These are phyloP conservation scores for Cliona cf. orientalis DNA, from an alignment of 37 sponge, comb jelly and placozoan genomes.

Conservation along the genomic window DNA sequence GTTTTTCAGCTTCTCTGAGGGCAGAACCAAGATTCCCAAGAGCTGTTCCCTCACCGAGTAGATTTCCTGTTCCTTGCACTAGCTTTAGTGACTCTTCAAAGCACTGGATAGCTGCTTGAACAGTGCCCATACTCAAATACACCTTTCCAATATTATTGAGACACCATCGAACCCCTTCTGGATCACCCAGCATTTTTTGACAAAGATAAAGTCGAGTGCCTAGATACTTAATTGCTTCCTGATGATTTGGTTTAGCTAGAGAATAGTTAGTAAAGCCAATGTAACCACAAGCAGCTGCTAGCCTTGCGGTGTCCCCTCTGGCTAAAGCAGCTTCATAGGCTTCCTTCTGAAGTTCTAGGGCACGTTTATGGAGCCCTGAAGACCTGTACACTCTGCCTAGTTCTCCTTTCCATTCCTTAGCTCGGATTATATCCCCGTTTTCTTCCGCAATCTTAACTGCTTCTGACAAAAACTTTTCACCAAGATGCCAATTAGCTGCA, in stretches of 20 bases:
- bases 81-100: constrained; percentile 31
- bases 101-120: not conserved
- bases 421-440: constrained; percentile 6
- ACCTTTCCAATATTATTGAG: constrained; percentile 61
- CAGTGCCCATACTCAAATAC: constrained; percentile 13
- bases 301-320: constrained; percentile 18
- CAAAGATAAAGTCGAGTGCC: constrained; percentile 13
- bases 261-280: constrained; percentile 62
- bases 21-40: constrained; percentile 56
- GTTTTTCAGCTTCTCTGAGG: constrained; percentile 22
- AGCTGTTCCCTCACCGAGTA: constrained; percentile 55
- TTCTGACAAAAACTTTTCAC: constrained; percentile 15
- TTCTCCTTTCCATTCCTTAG: constrained; percentile 30
- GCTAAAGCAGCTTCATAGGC: constrained; percentile 11
- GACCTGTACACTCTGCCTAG: constrained; percentile 62
- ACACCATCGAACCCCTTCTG: constrained; percentile 40
- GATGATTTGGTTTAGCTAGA: constrained; percentile 13
- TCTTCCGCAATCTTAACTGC: constrained; percentile 33
- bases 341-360: constrained; percentile 28
- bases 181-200: constrained; percentile 20
- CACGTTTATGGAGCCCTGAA: constrained; percentile 28
- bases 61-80: constrained; percentile 17
- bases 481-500: constrained; percentile 48
- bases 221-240: constrained; percentile 38
- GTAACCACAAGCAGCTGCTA: constrained; percentile 59